Evolutionary conservation across 2,113 vertebrate species (phyloP).

Genomic region (Hemichromis elongatus): DNA sequence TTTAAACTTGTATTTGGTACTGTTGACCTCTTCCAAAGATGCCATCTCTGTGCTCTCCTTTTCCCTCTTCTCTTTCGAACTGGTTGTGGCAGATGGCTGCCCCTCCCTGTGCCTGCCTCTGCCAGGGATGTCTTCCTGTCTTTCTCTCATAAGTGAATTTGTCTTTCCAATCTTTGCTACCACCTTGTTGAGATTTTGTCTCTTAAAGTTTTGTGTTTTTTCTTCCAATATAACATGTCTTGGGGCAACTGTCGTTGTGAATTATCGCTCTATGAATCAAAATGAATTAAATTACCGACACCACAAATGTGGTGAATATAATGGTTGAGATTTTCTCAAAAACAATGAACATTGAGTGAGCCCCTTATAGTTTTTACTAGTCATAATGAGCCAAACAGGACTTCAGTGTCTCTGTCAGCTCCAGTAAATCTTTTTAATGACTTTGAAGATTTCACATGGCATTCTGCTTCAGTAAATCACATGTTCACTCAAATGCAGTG

Average conservation of each 20-base stretch:
- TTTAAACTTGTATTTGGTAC: neutral
- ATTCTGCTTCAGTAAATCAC: neutral
- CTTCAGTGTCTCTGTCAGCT: neutral
- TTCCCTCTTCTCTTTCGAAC: neutral
- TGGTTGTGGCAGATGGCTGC: neutral
- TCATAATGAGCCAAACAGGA: neutral
- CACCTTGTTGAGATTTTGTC: neutral
- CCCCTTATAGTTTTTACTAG: neutral
- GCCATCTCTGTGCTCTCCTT: neutral
- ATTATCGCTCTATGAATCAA: neutral
- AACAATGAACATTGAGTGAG: neutral
- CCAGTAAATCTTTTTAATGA: neutral
- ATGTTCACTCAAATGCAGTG: neutral
- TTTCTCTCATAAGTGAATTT: neutral
- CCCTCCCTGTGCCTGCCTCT: neutral
- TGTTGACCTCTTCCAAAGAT: neutral
- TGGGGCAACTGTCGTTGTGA: neutral
- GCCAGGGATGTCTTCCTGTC: neutral
- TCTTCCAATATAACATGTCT: neutral
- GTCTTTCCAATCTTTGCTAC: neutral
- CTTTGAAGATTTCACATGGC: neutral
- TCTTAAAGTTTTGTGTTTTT: neutral
- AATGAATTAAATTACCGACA: neutral
- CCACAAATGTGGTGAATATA: neutral
- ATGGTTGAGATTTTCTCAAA: neutral